Evolutionary conservation across 2,888 invertebrate genomes (phyloP).

Genomic region (Oscheius sp.): DNA sequence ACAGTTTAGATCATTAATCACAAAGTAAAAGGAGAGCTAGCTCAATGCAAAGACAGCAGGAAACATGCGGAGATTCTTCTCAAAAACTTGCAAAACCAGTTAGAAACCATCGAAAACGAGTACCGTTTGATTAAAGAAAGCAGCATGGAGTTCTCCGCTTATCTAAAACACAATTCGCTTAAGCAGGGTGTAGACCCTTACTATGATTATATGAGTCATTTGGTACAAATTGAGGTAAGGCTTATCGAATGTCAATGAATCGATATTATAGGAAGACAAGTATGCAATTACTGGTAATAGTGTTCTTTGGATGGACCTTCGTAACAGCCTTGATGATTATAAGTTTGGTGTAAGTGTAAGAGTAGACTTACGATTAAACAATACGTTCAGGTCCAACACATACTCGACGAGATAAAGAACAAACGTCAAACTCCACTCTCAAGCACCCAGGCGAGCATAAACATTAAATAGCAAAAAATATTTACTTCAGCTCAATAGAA

Average conservation of each 20-base stretch:
- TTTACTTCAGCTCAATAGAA: not conserved
- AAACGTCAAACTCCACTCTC: not conserved
- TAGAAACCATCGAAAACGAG: slow-evolving; percentile 4
- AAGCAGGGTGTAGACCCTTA: slow-evolving; percentile 7
- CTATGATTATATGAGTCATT: slow-evolving; percentile 1
- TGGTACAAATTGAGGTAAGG: slow-evolving; percentile 5
- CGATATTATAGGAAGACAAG: not conserved
- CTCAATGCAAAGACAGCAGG: not conserved
- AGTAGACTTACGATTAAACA: too few relatives aligned
- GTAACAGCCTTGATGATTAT: not conserved
- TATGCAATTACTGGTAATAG: not conserved
- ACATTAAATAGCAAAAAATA: slow-evolving; percentile 4
- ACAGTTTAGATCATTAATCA: not conserved
- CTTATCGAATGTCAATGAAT: too few relatives aligned
- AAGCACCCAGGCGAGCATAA: not conserved
- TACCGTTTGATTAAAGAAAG: slow-evolving; percentile 5
- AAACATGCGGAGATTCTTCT: slow-evolving; percentile 10
- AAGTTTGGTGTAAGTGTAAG: not conserved
- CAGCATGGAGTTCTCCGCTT: slow-evolving; percentile 9
- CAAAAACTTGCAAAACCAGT: not conserved
- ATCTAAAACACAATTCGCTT: slow-evolving; percentile 1
- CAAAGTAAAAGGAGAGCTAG: not conserved
- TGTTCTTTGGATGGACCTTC: not conserved
- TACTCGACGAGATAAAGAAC: slow-evolving; percentile 4
- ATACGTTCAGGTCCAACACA: not conserved